These are phyloP conservation scores for Gymnorhina tibicen DNA, from an alignment of 2,113 vertebrate genomes.

Conservation along the genomic window DNA sequence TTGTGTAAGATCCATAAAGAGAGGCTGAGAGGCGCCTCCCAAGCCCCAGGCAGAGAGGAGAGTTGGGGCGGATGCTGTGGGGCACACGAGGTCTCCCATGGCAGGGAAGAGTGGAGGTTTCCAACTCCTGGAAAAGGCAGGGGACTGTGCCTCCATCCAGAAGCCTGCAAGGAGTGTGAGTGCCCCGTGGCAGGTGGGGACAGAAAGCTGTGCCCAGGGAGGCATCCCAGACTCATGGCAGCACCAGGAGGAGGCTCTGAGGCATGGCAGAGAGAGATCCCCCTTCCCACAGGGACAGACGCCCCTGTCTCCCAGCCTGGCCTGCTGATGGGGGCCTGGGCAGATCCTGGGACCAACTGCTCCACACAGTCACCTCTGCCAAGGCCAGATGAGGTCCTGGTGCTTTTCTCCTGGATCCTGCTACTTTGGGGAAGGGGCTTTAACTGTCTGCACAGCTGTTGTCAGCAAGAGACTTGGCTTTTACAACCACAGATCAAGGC, in stretches of 20 bases:
- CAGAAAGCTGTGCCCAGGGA: neutral
- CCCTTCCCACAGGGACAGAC: fast-evolving
- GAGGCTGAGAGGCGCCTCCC: neutral
- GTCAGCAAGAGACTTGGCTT: neutral
- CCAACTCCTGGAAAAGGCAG: neutral
- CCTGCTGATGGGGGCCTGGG: fast-evolving
- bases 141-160: neutral
- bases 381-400: neutral
- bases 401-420: neutral
- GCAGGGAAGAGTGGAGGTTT: neutral
- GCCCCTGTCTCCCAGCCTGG: neutral
- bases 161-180: neutral
- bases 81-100: fast-evolving
- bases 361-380: neutral
- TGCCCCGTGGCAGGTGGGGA: fast-evolving
- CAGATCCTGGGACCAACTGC: neutral
- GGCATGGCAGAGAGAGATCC: neutral
- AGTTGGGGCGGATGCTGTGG: neutral
- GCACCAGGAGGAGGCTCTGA: neutral
- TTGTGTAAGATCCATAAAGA: neutral
- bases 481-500: fast-evolving
- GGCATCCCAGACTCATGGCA: fast-evolving
- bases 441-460: neutral
- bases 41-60: fast-evolving
- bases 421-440: neutral